Evolutionary conservation across 2,888 invertebrate species (phyloP).

Genomic region (Neoascia interrupta): DNA sequence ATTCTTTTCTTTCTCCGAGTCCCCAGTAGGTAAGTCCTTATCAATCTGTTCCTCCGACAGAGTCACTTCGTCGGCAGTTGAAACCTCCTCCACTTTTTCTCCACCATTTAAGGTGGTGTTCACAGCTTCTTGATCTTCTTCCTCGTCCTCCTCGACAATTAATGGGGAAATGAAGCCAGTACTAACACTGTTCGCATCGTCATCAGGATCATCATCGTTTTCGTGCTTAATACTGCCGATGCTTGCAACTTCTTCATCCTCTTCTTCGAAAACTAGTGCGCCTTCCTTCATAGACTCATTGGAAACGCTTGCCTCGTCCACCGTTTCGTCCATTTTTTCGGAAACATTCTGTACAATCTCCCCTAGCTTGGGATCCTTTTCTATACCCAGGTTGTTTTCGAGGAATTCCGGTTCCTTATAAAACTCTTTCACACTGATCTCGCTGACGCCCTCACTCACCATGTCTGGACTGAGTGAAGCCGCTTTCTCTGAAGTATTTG

Average conservation of each 20-base stretch:
- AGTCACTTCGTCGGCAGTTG: conserved; percentile 69
- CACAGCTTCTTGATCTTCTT: conserved; percentile 27
- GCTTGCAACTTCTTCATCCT: conserved; percentile 70
- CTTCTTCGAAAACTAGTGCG: conserved; percentile 74
- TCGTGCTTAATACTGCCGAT: conserved; percentile 53
- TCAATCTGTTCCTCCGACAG: neutral
- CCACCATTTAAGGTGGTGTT: conserved; percentile 53
- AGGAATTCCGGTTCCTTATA: conserved; percentile 79
- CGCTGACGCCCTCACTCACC: conserved; percentile 78
- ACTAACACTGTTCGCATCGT: conserved; percentile 70
- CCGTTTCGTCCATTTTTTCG: conserved; percentile 41
- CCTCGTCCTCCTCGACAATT: conserved; percentile 71
- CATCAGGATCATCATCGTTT: conserved; percentile 45
- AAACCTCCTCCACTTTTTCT: conserved; percentile 72
- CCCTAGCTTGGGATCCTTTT: conserved; percentile 79
- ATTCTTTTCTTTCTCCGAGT: neutral
- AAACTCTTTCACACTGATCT: conserved; percentile 79
- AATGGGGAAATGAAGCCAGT: conserved; percentile 71
- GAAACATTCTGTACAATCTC: conserved; percentile 77
- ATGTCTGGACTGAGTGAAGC: conserved; percentile 78
- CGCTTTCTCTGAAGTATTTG: conserved; percentile 72
- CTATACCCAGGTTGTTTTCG: conserved; percentile 79
- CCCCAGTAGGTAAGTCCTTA: neutral
- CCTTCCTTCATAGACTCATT: conserved; percentile 73
- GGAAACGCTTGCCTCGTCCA: conserved; percentile 48